phyloP scores from a whole-genome alignment of 2,113 vertebrate species.

The Cisticola juncidis region DNA sequence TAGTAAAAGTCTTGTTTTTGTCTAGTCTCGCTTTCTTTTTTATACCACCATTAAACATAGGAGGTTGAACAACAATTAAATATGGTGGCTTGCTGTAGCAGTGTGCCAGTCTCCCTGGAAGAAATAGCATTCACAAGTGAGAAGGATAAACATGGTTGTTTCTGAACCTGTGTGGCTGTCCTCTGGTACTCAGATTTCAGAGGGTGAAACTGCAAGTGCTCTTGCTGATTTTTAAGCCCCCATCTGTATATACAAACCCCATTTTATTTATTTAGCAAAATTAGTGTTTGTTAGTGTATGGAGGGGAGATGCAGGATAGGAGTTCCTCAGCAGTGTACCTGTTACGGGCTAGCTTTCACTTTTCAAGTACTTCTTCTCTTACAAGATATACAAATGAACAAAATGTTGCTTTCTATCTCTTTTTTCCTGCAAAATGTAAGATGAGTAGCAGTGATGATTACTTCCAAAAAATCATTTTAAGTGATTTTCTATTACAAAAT shows the following conservation, averaged over 20 bases:
- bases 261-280: background rate
- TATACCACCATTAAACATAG: background rate
- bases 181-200: background rate
- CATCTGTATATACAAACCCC: background rate
- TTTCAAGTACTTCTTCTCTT: background rate
- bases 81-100: background rate
- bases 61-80: background rate
- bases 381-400: background rate
- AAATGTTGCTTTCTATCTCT: background rate
- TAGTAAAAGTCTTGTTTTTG: background rate
- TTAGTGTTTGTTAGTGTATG: background rate
- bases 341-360: background rate
- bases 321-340: background rate
- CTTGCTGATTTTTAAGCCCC: background rate
- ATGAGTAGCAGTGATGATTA: background rate
- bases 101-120: background rate
- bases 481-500: background rate
- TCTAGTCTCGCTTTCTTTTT: background rate
- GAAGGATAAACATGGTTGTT: background rate
- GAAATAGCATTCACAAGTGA: background rate
- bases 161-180: background rate
- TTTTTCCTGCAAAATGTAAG: background rate
- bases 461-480: background rate
- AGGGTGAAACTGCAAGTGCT: background rate
- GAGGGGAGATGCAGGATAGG: background rate